Evolutionary conservation across 2,113 vertebrate species (phyloP).

Genomic region (Carlito syrichta): DNA sequence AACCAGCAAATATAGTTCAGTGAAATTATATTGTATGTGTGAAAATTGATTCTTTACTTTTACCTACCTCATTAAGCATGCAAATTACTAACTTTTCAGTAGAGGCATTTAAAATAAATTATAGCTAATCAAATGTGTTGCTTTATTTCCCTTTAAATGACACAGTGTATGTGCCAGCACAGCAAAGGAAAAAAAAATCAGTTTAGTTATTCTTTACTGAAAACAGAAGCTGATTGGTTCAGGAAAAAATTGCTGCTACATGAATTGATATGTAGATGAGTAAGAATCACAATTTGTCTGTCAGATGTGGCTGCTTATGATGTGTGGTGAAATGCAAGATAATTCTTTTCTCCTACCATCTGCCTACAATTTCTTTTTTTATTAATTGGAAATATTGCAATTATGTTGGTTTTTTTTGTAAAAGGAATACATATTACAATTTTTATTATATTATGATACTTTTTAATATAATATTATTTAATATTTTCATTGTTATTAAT

Average conservation of each 20-base stretch:
- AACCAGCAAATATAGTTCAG: constrained; percentile 22
- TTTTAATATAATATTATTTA: background rate
- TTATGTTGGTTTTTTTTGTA: background rate
- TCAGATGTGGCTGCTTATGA: background rate
- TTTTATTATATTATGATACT: background rate
- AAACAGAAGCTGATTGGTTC: constrained; percentile 24
- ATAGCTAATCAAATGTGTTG: constrained; percentile 56
- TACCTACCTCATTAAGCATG: constrained; percentile 52
- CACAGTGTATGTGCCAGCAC: background rate
- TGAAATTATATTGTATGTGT: constrained; percentile 41
- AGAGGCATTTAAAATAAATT: constrained; percentile 65
- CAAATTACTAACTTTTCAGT: constrained; percentile 15
- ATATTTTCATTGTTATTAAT: background rate
- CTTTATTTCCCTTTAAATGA: constrained; percentile 47
- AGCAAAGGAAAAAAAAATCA: background rate
- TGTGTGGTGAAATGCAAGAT: background rate
- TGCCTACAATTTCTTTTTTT: background rate
- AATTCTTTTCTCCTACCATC: background rate
- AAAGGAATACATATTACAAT: background rate
- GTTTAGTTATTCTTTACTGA: background rate
- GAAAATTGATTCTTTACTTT: constrained; percentile 57
- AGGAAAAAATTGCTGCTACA: background rate
- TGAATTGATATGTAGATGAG: background rate
- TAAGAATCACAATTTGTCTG: background rate
- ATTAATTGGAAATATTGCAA: background rate